Conservation (phyloP, 2,888 invertebrate species). For the Chironomus riparius region DNA sequence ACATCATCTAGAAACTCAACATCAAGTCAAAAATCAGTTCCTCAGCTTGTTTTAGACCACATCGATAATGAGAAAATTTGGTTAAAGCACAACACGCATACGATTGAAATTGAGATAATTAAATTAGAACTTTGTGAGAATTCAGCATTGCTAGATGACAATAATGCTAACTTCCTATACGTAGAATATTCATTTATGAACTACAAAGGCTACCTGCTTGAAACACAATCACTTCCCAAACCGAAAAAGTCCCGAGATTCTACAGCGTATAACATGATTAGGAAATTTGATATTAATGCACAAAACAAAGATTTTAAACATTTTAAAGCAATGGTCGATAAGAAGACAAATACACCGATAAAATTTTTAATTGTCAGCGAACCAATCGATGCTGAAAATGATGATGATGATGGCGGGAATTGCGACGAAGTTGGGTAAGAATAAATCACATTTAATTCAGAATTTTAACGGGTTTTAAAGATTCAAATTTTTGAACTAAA, state of each 20-base stretch:
- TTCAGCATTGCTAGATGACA: neutral
- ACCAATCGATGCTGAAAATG: neutral
- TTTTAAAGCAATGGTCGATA: neutral
- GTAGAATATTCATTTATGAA: conserved; percentile 25
- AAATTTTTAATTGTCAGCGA: conserved; percentile 21
- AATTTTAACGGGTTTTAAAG: neutral
- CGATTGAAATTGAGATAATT: conserved; percentile 12
- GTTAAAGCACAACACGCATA: neutral
- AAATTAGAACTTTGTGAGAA: neutral
- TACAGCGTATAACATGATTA: neutral
- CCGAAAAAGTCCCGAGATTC: neutral
- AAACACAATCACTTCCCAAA: conserved; percentile 4
- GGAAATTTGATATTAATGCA: neutral
- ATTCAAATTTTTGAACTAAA: neutral
- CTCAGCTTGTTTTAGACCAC: neutral
- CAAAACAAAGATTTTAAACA: neutral
- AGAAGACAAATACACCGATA: neutral
- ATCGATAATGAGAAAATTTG: neutral
- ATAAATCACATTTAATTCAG: too few relatives aligned
- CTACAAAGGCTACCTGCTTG: conserved; percentile 1
- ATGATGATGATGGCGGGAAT: neutral
- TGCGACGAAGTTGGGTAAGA: conserved; percentile 18
- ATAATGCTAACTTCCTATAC: neutral
- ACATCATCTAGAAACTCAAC: neutral
- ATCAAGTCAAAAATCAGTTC: neutral